These are phyloP conservation scores for Leucoma salicis DNA, from an alignment of 2,888 invertebrate species.

Conservation along the genomic window DNA sequence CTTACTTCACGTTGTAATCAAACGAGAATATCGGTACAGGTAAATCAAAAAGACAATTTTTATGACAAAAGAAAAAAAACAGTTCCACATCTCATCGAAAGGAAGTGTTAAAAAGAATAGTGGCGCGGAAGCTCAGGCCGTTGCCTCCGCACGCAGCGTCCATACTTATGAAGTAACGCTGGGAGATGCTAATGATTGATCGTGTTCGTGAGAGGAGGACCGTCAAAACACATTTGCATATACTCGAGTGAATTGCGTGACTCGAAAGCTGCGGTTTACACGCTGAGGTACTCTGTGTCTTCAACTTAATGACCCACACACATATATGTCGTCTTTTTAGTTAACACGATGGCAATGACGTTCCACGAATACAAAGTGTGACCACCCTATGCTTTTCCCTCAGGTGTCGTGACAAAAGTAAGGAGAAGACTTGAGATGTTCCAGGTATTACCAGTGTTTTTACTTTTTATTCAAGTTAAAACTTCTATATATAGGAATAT, in stretches of 20 bases:
- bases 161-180: conserved; percentile 59
- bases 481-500: too few relatives aligned
- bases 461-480: too few relatives aligned
- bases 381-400: too few relatives aligned
- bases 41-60: not conserved
- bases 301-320: not conserved
- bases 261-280: conserved; percentile 24
- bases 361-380: too few relatives aligned
- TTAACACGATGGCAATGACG: too few relatives aligned
- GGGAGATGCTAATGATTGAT: conserved; percentile 50
- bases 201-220: conserved; percentile 44
- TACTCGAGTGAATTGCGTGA: conserved; percentile 30
- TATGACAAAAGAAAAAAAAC: too few relatives aligned
- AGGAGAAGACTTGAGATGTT: too few relatives aligned
- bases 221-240: conserved; percentile 25
- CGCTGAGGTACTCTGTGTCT: not conserved
- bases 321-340: too few relatives aligned
- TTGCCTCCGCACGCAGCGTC: conserved; percentile 52
- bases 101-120: conserved; percentile 64
- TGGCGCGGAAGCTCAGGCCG: conserved; percentile 65
- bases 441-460: too few relatives aligned
- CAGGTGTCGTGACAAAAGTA: too few relatives aligned
- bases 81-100: conserved; percentile 38
- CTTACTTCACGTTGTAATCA: too few relatives aligned
- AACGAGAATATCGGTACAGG: too few relatives aligned